phyloP scores from a whole-genome alignment of 2,888 invertebrate genomes.

The Protonemura montana region DNA sequence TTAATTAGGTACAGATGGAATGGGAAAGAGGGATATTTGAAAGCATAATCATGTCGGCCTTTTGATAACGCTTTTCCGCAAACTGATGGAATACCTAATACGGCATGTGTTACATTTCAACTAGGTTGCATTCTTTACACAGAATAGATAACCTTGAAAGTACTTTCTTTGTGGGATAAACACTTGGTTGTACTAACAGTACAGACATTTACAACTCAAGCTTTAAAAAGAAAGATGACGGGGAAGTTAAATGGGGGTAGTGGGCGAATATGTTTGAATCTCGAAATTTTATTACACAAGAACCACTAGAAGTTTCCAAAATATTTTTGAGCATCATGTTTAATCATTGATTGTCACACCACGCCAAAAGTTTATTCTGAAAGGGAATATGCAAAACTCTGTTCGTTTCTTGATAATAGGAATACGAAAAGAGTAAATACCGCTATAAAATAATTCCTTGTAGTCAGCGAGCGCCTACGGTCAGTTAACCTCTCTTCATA shows the following conservation, averaged over 20 bases:
- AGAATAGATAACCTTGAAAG: not conserved
- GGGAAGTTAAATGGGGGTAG: not conserved
- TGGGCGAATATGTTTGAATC: not conserved
- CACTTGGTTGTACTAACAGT: not conserved
- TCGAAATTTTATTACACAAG: too few relatives aligned
- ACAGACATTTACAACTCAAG: not conserved
- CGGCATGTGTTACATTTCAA: not conserved
- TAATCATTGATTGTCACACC: too few relatives aligned
- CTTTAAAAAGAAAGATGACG: not conserved
- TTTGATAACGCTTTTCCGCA: not conserved
- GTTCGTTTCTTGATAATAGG: not conserved
- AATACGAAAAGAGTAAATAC: not conserved
- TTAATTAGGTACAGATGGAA: not conserved
- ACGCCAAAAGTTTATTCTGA: not conserved
- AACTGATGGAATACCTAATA: not conserved
- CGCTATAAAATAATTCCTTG: not conserved
- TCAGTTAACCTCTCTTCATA: not conserved
- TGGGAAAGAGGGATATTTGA: not conserved
- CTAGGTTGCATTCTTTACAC: not conserved
- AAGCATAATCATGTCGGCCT: not conserved
- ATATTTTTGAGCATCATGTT: too few relatives aligned
- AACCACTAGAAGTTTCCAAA: too few relatives aligned
- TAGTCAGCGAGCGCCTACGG: not conserved
- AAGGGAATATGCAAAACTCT: not conserved
- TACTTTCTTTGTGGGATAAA: not conserved